Conservation (phyloP, 2,797 vertebrate genomes). For the Coendou prehensilis region DNA sequence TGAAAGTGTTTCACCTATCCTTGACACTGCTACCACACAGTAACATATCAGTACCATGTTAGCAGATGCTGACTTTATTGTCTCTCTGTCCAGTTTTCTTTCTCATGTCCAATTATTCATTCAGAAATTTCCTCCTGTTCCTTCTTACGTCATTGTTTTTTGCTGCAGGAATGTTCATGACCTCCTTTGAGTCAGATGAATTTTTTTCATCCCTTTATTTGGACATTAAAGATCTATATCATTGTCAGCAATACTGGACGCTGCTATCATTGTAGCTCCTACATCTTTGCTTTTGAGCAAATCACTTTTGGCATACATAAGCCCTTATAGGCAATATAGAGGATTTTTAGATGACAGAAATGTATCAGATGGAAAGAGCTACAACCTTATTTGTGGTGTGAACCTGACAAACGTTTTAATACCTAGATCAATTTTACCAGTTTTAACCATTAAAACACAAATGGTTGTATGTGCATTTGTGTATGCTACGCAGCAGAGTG, state of each 20-base stretch:
- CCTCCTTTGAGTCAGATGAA: not conserved
- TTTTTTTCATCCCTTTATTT: not conserved
- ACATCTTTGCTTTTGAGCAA: slow-evolving; percentile 11
- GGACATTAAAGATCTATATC: not conserved
- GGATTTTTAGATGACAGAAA: not conserved
- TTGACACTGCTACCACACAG: not conserved
- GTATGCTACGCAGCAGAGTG: not conserved
- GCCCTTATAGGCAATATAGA: not conserved
- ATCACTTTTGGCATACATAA: not conserved
- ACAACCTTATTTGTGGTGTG: not conserved
- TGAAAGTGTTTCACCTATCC: slow-evolving; percentile 30
- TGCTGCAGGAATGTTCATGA: not conserved
- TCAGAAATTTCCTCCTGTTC: not conserved
- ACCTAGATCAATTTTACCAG: not conserved
- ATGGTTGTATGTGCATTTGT: not conserved
- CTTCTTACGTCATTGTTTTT: not conserved
- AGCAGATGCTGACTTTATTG: not conserved
- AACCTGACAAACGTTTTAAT: not conserved
- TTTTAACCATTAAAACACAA: not conserved
- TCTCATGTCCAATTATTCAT: not conserved
- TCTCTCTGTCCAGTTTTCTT: not conserved
- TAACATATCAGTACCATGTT: not conserved
- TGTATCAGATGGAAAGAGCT: not conserved
- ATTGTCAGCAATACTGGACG: not conserved
- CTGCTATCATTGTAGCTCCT: not conserved